These are phyloP conservation scores for Percina caprodes DNA, from an alignment of 2,113 vertebrate species.

Conservation along the genomic window DNA sequence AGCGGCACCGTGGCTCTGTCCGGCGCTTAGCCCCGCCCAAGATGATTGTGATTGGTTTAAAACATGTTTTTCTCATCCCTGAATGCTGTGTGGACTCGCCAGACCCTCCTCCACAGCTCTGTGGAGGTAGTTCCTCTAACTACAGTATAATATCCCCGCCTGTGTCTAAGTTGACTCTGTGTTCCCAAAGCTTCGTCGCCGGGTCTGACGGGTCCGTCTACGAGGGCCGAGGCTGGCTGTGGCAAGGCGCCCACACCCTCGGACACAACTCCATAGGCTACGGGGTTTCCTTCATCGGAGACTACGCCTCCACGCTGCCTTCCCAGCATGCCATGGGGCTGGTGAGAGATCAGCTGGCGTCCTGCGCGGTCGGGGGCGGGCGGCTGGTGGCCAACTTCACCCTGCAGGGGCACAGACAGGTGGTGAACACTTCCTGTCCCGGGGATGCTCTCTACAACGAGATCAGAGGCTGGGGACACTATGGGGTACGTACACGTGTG, in stretches of 20 bases:
- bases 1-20: too few species aligned
- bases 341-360: slow-evolving; percentile 83
- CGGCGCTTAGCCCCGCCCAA: too few species aligned
- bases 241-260: slow-evolving; percentile 89
- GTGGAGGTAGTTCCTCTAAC: too few species aligned
- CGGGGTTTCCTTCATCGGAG: slow-evolving; percentile 88
- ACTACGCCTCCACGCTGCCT: slow-evolving; percentile 84
- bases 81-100: too few species aligned
- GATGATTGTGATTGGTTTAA: too few species aligned
- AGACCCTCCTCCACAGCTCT: too few species aligned
- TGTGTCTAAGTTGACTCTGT: not conserved
- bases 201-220: slow-evolving; percentile 92
- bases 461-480: slow-evolving; percentile 86
- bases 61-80: too few species aligned
- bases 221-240: slow-evolving; percentile 90
- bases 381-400: slow-evolving; percentile 76
- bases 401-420: slow-evolving; percentile 88
- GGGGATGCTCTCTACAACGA: slow-evolving; percentile 86
- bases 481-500: slow-evolving; percentile 62
- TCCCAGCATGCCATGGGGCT: slow-evolving; percentile 71
- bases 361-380: slow-evolving; percentile 78
- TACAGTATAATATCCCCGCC: too few species aligned
- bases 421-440: slow-evolving; percentile 85
- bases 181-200: slow-evolving; percentile 86
- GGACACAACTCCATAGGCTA: slow-evolving; percentile 89